Evolutionary conservation across 1,140 invertebrate species (phyloP), one percentile per base, ranked within the genome.

Genomic region (Lepidostoma basale): DNA sequence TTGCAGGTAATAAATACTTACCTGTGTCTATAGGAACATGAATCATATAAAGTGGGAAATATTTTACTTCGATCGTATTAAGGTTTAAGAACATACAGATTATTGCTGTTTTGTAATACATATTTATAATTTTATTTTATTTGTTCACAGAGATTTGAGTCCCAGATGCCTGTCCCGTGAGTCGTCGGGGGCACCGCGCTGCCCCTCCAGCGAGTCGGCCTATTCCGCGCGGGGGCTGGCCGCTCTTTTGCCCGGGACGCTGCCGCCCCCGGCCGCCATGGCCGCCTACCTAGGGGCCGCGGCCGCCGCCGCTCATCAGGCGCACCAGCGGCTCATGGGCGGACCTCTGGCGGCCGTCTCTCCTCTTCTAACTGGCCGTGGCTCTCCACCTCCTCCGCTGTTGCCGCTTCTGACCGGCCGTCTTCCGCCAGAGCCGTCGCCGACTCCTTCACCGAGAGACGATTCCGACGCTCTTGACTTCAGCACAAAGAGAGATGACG

Each of bases 91-190:
- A n/a, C n/a, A n/a, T n/a, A n/a, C n/a, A n/a, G n/a, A n/a, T 36
- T 36, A 6, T 36, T 36, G 10, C 1, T 2, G 5, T 36, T 36
- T 9, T 36, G 10, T 36, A n/a, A 12, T 12, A 63, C 54, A 30
- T 39, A 45, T 66, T 36, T 45, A 52, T 56, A 30, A 22, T 56
- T 23, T 25, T 73, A 63, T 72, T 73, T 77, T 68, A 79, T 69
- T 82, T 83, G 84, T 81, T 86, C 88, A 16, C 86, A 93, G 91
- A 82, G 91, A 93, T 78, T 78, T 84, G 77, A 92, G 88, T 81
- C 90, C 90, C 60, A 85, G 90, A 75, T 92, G 91, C 81, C 86
- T 91, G 65, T 92, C 90, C 58, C 85, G 90, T 73, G 90, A 93
- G 75, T 93, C 91, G 49, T 85, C 88, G 59, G 87, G 87, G 28